Evolutionary conservation across 2,113 vertebrate species (phyloP), one percentile per base, ranked within the genome.

Genomic region (Vidua chalybeata): DNA sequence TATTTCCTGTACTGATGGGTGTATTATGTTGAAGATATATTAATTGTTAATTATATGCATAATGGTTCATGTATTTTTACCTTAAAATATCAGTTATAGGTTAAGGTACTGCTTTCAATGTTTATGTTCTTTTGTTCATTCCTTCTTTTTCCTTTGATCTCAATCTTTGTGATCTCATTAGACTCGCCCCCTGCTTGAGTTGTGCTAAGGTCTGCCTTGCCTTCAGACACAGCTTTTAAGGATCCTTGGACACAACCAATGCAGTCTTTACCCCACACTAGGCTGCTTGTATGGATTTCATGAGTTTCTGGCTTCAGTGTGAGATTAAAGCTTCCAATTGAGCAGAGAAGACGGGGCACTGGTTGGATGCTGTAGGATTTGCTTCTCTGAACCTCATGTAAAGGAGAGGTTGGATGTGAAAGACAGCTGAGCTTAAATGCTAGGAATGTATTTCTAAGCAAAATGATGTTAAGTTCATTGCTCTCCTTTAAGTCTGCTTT

Each of bases 41-140:
- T 76, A 68, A 46, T 72, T 0, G 0, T 59, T 85, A 64, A 33
- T 86, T 67, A 19, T 54, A 15, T 0, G 0, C 37, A 7, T 88
- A 54, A 33, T 37, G 5, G 33, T 68, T 73, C 28, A 22, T n/a
- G 4, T 28, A 12, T 68, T 72, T 55, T 3, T 62, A 28, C 49
- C 20, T 77, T 66, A 49, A 89, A 82, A 39, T 45, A 46, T 17
- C 31, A n/a, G 10, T 48, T 33, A 23, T 20, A 52, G 16, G 26
- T 64, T 43, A 63, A 18, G 33, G 9, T 73, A 46, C 45, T 76
- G 30, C 54, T 76, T 87, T 67, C 14, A 43, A 26, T 16, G 1
- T 67, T 59, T 35, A 23, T 72, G 8, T 28, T 75, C 7, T 18
- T 52, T 39, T 13, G 4, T 69, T 79, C 7, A 8, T 92, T 75